A percentile compares a stretch with the other conserved stretches of the same genome.
Evolutionary conservation across 2,113 vertebrate genomes (phyloP).

Genomic region (Gnathonemus echidnorhynchus): DNA sequence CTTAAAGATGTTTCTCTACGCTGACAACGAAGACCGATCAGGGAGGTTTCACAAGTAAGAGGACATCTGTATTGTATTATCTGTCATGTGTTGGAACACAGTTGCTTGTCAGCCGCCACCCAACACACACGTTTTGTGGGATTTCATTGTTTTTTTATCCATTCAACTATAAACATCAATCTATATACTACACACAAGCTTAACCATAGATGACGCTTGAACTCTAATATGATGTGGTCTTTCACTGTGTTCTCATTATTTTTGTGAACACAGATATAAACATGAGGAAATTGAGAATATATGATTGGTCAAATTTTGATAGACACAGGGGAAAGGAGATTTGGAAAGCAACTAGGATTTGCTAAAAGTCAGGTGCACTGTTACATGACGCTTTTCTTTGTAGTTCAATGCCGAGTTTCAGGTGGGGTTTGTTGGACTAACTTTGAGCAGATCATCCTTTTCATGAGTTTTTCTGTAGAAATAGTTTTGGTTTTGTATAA

Average conservation of each 20-base stretch:
- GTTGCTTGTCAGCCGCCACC: background rate
- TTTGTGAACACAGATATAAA: background rate
- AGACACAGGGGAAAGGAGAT: background rate
- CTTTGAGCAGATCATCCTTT: background rate
- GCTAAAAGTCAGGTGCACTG: background rate
- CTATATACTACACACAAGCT: background rate
- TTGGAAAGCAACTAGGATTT: background rate
- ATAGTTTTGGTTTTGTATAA: background rate
- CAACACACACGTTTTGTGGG: background rate
- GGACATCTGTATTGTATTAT: background rate
- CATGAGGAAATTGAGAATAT: background rate
- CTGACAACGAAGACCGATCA: constrained; percentile 89
- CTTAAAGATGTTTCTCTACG: constrained; percentile 95
- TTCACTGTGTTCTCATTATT: background rate
- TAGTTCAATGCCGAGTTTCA: background rate
- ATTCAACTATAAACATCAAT: background rate
- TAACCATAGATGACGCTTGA: background rate
- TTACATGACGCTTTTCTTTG: background rate
- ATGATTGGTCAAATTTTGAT: background rate
- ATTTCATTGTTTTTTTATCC: background rate
- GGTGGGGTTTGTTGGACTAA: background rate
- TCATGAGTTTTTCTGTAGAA: background rate
- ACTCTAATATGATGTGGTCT: background rate
- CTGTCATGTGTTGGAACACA: background rate
- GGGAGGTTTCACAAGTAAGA: constrained; percentile 92